Evolutionary conservation across 37 sponge, comb jelly and placozoan species (phyloP).

Genomic region (Ephydatia muelleri): DNA sequence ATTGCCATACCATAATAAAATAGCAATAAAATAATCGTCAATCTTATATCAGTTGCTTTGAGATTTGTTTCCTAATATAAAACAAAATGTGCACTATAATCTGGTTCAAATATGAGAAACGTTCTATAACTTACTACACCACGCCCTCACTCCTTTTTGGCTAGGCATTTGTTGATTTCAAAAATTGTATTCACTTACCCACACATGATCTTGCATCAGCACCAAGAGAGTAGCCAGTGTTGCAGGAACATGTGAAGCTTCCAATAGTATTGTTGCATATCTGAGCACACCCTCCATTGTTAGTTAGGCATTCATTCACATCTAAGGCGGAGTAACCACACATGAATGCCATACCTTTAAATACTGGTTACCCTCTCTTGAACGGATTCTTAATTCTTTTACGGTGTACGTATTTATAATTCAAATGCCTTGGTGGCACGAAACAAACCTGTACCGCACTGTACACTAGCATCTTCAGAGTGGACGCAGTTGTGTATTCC

Average conservation of each 20-base stretch:
- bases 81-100: no score
- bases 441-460: background rate
- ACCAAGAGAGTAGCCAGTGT: slow-evolving; percentile 26
- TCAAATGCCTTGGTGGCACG: background rate
- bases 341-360: background rate
- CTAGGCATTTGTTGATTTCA: background rate
- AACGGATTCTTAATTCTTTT: background rate
- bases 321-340: slow-evolving; percentile 1
- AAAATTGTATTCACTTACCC: slow-evolving; percentile 13
- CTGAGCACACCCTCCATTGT: slow-evolving; percentile 26
- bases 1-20: background rate
- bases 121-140: no score
- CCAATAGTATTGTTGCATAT: slow-evolving; percentile 13
- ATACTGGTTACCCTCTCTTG: no score
- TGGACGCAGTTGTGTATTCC: slow-evolving; percentile 35
- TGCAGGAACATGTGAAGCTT: slow-evolving; percentile 17
- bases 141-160: background rate
- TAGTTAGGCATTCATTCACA: slow-evolving; percentile 17
- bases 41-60: no score
- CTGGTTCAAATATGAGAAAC: no score
- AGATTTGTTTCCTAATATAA: no score
- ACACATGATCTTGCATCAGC: slow-evolving; percentile 12
- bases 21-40: background rate
- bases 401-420: background rate
- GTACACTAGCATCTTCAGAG: slow-evolving; percentile 47